Conservation (phyloP, 2,888 invertebrate species). For the Agonopterix arenella region DNA sequence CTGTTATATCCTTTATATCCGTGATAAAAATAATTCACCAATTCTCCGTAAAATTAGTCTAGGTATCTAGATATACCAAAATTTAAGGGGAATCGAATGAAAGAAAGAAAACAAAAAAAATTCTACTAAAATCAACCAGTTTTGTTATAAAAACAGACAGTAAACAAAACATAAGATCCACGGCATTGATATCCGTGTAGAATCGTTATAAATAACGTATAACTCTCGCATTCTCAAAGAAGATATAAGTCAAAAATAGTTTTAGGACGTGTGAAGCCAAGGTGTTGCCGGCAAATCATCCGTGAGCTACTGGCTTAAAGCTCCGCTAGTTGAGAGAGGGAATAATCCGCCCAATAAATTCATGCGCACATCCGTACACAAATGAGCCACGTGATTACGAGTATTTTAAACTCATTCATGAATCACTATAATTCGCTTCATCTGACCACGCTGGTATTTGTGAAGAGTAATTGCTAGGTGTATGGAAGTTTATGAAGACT, state of each 20-base stretch:
- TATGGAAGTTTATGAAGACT: too few species aligned
- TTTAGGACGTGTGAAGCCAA: conserved; percentile 25
- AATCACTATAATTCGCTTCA: conserved; percentile 7
- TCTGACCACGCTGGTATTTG: background rate
- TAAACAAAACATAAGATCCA: background rate
- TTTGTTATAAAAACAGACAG: background rate
- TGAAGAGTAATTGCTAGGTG: too few species aligned
- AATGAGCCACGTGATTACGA: conserved; percentile 7
- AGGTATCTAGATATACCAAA: too few species aligned
- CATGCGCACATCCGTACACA: conserved; percentile 1
- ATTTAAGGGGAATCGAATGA: too few species aligned
- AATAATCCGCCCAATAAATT: conserved; percentile 3
- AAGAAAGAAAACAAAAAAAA: too few species aligned
- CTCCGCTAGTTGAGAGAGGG: background rate
- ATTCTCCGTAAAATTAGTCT: too few species aligned
- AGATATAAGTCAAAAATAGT: conserved; percentile 28
- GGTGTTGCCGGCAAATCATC: conserved; percentile 21
- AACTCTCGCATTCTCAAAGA: conserved; percentile 16
- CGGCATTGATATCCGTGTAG: conserved; percentile 13
- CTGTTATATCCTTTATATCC: too few species aligned
- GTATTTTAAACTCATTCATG: conserved; percentile 10
- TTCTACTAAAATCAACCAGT: too few species aligned
- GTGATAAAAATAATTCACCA: too few species aligned
- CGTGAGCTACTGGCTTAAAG: background rate
- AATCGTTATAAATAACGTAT: conserved; percentile 28